Percentiles rank a stretch among this genome's conserved stretches.
Conservation (phyloP, 2,888 invertebrate genomes). For the Embidobia sp. region DNA sequence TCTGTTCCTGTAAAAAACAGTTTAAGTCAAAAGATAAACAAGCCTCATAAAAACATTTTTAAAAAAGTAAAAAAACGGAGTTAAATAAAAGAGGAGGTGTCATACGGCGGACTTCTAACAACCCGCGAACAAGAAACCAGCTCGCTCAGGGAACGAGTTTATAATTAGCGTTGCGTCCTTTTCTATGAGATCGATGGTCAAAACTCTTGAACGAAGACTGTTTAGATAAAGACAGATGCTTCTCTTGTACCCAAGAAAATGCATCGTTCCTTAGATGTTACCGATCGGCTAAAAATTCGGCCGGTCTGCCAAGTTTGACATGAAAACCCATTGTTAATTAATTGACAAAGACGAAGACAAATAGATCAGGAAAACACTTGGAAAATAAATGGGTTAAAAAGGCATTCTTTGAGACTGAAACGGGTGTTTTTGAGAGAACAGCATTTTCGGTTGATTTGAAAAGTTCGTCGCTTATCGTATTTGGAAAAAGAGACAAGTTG, state of each 20-base stretch:
- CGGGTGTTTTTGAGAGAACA: no score
- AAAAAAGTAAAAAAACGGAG: no score
- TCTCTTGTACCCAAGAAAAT: constrained; percentile 64
- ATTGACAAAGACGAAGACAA: constrained; percentile 38
- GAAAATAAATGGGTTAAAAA: constrained; percentile 33
- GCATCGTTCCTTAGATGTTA: constrained; percentile 71
- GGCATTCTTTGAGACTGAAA: no score
- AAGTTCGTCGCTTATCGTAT: no score
- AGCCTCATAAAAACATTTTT: background rate
- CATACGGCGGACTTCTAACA: constrained; percentile 69
- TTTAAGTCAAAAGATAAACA: no score
- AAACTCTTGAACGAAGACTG: constrained; percentile 11
- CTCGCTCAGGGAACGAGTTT: constrained; percentile 75
- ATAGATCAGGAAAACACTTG: constrained; percentile 33
- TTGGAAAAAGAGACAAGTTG: no score
- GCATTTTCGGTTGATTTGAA: no score
- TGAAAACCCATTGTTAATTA: constrained; percentile 48
- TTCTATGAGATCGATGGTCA: constrained; percentile 50
- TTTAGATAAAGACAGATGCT: constrained; percentile 54
- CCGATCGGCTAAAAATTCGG: constrained; percentile 64
- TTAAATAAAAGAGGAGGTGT: constrained; percentile 12
- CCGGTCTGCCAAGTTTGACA: constrained; percentile 24
- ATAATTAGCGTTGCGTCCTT: constrained; percentile 77
- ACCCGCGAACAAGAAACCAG: constrained; percentile 77
- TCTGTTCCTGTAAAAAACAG: no score